These are phyloP conservation scores for Rhabditoides inermis DNA, from an alignment of 2,888 invertebrate species.

Conservation along the genomic window DNA sequence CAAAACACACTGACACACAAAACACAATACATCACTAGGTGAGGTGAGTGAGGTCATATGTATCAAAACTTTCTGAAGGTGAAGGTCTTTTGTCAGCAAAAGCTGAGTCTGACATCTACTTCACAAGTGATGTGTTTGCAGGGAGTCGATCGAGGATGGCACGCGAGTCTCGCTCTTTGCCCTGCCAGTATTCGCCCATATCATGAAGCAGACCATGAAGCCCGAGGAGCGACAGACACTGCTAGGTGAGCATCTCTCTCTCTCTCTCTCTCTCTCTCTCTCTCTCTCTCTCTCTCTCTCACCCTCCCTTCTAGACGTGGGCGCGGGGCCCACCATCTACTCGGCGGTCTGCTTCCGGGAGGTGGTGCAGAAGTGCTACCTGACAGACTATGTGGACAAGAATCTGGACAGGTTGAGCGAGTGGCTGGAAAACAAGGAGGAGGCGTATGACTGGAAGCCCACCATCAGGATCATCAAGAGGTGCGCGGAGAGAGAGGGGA, in stretches of 20 bases:
- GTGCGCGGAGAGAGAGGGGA: constrained; percentile 4
- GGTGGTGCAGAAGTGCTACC: constrained; percentile 31
- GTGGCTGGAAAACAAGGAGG: constrained; percentile 17
- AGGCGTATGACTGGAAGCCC: constrained; percentile 32
- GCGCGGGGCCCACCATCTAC: constrained; percentile 42
- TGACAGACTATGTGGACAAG: constrained; percentile 38
- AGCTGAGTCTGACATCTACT: too few relatives aligned
- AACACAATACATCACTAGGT: too few relatives aligned
- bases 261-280: neutral
- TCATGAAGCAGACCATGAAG: constrained; percentile 25
- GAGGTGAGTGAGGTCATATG: too few relatives aligned
- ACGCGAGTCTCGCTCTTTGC: constrained; percentile 45
- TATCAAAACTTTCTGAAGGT: too few relatives aligned
- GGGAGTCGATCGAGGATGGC: constrained; percentile 40
- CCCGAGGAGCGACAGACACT: constrained; percentile 27
- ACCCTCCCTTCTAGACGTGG: too few relatives aligned
- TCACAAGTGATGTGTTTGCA: too few relatives aligned
- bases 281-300: neutral
- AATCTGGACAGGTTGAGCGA: constrained; percentile 25
- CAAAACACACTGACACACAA: too few relatives aligned
- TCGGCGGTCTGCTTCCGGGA: constrained; percentile 46
- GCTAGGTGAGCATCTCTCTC: constrained; percentile 7
- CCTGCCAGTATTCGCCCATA: constrained; percentile 43
- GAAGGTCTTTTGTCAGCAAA: too few relatives aligned
- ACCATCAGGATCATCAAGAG: constrained; percentile 36